phyloP scores from a whole-genome alignment of 1,140 invertebrate genomes.

The Dufourea novaeangliae region DNA sequence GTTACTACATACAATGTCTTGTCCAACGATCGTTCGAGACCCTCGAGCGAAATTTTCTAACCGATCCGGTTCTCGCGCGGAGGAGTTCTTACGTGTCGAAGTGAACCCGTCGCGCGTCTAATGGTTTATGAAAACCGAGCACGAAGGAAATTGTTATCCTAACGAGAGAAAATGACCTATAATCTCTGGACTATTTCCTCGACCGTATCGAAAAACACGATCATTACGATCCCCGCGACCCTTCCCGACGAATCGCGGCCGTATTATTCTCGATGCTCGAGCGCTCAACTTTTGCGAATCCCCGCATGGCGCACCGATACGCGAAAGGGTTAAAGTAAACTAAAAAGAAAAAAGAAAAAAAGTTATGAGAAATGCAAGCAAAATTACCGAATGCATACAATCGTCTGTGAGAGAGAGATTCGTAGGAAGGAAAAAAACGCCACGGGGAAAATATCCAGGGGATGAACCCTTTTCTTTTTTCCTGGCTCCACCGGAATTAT shows the following conservation, averaged over 20 bases:
- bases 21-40: neutral
- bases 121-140: conserved; percentile 45
- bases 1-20: neutral
- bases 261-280: conserved; percentile 13
- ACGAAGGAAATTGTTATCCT: conserved; percentile 28
- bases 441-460: neutral
- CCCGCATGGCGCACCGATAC: neutral
- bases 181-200: conserved; percentile 40
- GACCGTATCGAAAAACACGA: neutral
- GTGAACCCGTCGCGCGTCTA: neutral
- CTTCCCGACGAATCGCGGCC: conserved; percentile 8
- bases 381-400: conserved; percentile 31
- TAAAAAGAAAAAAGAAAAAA: neutral
- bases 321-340: neutral
- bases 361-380: neutral
- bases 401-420: conserved; percentile 33
- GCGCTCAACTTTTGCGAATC: conserved; percentile 1
- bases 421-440: conserved; percentile 3
- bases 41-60: conserved; percentile 28
- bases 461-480: conserved; percentile 46
- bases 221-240: conserved; percentile 22
- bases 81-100: neutral
- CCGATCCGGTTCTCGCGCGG: conserved; percentile 22
- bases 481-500: conserved; percentile 36
- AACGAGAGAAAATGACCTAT: conserved; percentile 42